A percentile compares a stretch with the other conserved stretches of the same genome.
Evolutionary conservation across 1,140 invertebrate genomes (phyloP).

Genomic region (Pogonognathellus flavescens): DNA sequence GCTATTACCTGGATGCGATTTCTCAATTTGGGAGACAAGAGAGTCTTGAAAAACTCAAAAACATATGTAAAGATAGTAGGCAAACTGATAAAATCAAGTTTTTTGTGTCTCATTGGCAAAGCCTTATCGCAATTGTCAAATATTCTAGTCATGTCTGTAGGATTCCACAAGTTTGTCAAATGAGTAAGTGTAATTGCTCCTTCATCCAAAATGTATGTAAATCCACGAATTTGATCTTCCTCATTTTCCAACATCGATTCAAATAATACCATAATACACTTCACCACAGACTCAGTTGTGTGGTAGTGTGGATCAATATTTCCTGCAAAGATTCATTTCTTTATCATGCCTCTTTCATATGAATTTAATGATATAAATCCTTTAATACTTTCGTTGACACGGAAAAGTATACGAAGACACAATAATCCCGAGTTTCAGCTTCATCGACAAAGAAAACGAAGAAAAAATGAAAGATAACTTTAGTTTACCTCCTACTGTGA

Average conservation of each 20-base stretch:
- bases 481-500: conserved; percentile 80
- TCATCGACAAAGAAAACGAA: no score
- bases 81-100: conserved; percentile 83
- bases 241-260: conserved; percentile 87
- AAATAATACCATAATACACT: conserved; percentile 83
- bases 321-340: conserved; percentile 71
- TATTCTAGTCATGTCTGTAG: conserved; percentile 68
- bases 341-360: conserved; percentile 16
- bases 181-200: conserved; percentile 69
- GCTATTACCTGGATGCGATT: conserved; percentile 77
- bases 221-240: conserved; percentile 76
- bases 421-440: no score
- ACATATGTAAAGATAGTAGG: conserved; percentile 83
- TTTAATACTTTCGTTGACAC: background rate
- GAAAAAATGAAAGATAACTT: no score
- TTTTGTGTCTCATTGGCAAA: conserved; percentile 86
- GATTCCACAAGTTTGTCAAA: conserved; percentile 68
- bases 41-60: conserved; percentile 81
- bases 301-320: conserved; percentile 86
- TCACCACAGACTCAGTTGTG: conserved; percentile 83
- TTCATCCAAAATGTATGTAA: conserved; percentile 71
- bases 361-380: no score
- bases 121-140: conserved; percentile 74
- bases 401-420: no score
- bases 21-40: conserved; percentile 86